A percentile compares a stretch with the other conserved stretches of the same genome.
Conservation (phyloP, 2,113 vertebrate species). For the Hippocampus abdominalis region DNA sequence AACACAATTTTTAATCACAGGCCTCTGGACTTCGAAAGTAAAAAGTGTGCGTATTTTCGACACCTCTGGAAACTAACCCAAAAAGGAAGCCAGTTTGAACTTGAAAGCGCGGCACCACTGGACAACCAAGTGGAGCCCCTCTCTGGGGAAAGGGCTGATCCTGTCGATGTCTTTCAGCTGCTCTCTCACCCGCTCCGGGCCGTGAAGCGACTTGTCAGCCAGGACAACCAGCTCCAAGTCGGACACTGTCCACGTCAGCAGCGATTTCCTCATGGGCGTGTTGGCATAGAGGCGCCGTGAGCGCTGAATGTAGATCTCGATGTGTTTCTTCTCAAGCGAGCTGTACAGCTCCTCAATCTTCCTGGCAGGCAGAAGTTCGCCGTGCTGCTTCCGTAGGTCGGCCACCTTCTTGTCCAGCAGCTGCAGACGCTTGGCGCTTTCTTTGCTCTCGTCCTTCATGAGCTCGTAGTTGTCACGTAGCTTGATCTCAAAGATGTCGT, state of each 20-base stretch:
- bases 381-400: slow-evolving; percentile 90
- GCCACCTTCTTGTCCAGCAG: slow-evolving; percentile 91
- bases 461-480: slow-evolving; percentile 95
- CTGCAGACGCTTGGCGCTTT: slow-evolving; percentile 90
- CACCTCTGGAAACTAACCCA: slow-evolving; percentile 74
- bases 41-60: background rate
- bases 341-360: slow-evolving; percentile 98
- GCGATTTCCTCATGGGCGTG: slow-evolving; percentile 91
- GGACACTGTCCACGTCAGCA: slow-evolving; percentile 89
- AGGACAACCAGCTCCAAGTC: slow-evolving; percentile 83
- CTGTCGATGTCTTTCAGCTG: slow-evolving; percentile 85
- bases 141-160: slow-evolving; percentile 84
- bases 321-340: slow-evolving; percentile 94
- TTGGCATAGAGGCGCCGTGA: slow-evolving; percentile 90
- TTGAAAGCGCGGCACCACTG: slow-evolving; percentile 94
- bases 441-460: slow-evolving; percentile 97
- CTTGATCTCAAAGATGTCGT: slow-evolving; percentile 93
- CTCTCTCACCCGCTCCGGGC: slow-evolving; percentile 80
- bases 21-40: background rate
- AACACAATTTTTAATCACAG: background rate
- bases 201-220: slow-evolving; percentile 85
- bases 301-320: slow-evolving; percentile 97
- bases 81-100: slow-evolving; percentile 82
- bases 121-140: slow-evolving; percentile 84
- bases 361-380: slow-evolving; percentile 90